Evolutionary conservation across 2,113 vertebrate genomes (phyloP), one percentile per base, ranked within the genome.

Genomic region (Camelus bactrianus): DNA sequence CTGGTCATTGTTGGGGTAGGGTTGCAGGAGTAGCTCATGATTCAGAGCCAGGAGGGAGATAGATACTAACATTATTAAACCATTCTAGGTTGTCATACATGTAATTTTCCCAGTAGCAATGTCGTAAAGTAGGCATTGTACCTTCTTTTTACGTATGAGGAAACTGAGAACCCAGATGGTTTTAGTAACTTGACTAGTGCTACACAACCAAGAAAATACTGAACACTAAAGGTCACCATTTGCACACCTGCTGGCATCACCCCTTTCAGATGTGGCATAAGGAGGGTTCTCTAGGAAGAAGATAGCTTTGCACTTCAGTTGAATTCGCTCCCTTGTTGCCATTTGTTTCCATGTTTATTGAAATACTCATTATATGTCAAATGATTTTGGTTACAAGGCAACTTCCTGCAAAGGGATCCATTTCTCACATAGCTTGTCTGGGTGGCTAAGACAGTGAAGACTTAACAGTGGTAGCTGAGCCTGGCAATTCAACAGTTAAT

Each of bases 401-500:
- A 46, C 35, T 94, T 80, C 26, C 14, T 88, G 32, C 13, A 67
- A 95, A 95, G n/a, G 30, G 12, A 93, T 12, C 22, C 15, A 32
- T 77, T 91, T 88, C 20, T 89, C 26, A 90, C 54, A 9, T 58
- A 54, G 20, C 67, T 88, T 26, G 95, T 81, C 69, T 35, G 19
- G 46, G 24, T 95, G 38, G 30, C n/a, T 85, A 42, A 56, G n/a
- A 52, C 54, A 62, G 26, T 77, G 60, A 77, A 24, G 62, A 58
- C 62, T 93, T 62, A 72, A 48, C 19, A 50, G 69, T 11, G 32
- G 46, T 35, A 30, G 19, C 1, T 80, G 93, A 91, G 48, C 64
- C 28, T 75, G 80, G 73, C 69, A 54, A 7, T 87, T 93, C 64
- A 96, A 90, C 26, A 81, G 65, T 95, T 96, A 97, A 89, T 60